Conservation (phyloP, 1,140 invertebrate species). For the Lasioglossum albipes region DNA sequence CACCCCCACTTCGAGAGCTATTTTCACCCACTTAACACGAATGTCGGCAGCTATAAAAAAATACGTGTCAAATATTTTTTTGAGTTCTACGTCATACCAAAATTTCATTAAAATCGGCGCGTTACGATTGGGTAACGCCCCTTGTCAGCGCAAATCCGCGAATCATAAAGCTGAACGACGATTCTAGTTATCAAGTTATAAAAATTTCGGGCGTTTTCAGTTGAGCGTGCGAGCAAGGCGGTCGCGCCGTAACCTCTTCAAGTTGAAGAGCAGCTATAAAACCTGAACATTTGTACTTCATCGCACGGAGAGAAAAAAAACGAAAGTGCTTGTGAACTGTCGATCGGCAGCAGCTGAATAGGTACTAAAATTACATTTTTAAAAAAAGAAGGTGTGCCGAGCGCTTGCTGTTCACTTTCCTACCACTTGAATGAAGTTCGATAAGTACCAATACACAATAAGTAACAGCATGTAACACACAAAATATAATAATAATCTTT, state of each 20-base stretch:
- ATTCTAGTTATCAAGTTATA: not conserved
- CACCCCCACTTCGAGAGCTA: no score
- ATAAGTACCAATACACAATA: slow-evolving; percentile 9
- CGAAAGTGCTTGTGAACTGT: not conserved
- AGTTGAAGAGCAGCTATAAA: slow-evolving; percentile 24
- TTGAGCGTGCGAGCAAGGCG: not conserved
- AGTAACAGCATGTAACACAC: no score
- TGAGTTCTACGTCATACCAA: no score
- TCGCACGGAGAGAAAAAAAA: not conserved
- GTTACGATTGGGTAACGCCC: no score
- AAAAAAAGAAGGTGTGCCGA: not conserved
- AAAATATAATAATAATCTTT: no score
- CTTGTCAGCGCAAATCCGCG: not conserved
- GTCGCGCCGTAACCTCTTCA: not conserved
- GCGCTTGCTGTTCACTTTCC: not conserved
- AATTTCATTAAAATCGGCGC: no score
- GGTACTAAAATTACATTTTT: not conserved
- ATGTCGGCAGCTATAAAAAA: no score
- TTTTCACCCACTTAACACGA: no score
- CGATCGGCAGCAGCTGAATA: slow-evolving; percentile 13
- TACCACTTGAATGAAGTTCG: no score
- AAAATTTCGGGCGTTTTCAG: not conserved
- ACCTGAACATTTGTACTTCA: slow-evolving; percentile 13
- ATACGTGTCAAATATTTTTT: no score
- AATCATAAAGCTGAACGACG: not conserved